phyloP scores from a whole-genome alignment of 2,113 vertebrate species.

The Ginglymostoma cirratum region DNA sequence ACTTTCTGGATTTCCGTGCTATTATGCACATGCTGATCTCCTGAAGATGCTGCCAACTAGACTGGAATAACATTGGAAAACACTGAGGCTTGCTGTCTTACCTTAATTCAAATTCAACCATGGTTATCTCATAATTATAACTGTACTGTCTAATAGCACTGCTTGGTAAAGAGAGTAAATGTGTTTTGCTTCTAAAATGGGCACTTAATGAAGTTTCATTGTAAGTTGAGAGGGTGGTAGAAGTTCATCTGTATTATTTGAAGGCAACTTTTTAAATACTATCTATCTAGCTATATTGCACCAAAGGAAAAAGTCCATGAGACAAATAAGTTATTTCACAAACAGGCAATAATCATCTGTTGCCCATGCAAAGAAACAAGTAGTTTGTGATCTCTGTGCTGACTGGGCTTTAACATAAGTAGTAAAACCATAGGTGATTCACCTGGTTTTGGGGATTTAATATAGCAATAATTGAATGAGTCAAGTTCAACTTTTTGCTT shows the following conservation, averaged over 20 bases:
- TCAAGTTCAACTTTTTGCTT: background rate
- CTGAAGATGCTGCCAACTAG: background rate
- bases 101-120: too few relatives aligned
- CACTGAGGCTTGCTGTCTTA: background rate
- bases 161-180: background rate
- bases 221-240: background rate
- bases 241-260: background rate
- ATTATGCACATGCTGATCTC: background rate
- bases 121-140: background rate
- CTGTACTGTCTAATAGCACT: background rate
- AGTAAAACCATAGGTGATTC: background rate
- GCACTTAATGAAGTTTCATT: background rate
- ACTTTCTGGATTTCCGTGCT: background rate
- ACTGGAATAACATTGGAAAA: background rate
- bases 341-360: slow-evolving; percentile 1
- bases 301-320: background rate
- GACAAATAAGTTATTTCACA: background rate
- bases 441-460: background rate
- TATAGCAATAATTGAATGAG: background rate
- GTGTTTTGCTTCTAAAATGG: background rate
- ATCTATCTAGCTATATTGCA: background rate
- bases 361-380: background rate
- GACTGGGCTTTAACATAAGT: background rate
- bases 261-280: background rate
- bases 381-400: background rate